Evolutionary conservation across 2,113 vertebrate genomes (phyloP), one percentile per base, ranked within the genome.

Genomic region (Maccullochella peelii): DNA sequence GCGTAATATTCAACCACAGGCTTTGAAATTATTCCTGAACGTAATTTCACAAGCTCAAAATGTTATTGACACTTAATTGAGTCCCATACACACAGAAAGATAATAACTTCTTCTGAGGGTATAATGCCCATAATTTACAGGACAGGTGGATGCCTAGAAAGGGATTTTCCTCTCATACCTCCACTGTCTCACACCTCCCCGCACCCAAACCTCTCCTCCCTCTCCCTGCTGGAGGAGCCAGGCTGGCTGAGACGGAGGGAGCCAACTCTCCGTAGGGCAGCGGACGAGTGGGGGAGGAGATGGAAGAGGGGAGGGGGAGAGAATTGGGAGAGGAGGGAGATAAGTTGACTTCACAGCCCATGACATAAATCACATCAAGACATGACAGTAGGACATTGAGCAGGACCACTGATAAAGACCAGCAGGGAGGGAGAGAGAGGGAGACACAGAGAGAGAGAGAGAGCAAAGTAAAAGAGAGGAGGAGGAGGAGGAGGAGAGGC

Each of bases 301-400:
- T 55, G 58, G 87, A 57, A 76, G 59, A 74, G 66, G 90, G 62
- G 77, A 78, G 58, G 73, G 70, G 90, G 73, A 92, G 94, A 93
- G 67, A 50, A 85, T 11, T 69, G 57, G 70, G 79, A 80, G 79
- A 79, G 86, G 79, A 76, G 91, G 92, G 93, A 96, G 97, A 97
- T 97, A 97, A 97, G 96, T 96, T 92, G 93, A 96, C 96, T 95
- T 96, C 95, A 94, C 95, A 95, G 94, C 94, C 95, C 73, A 88
- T 94, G 96, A 96, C 97, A 97, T 97, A 96, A 97, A 97, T 97
- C 96, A 97, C 96, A 96, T 90, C 88, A 94, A 95, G 95, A 97
- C 96, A 96, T 97, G 97, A 97, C 96, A 96, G 95, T 92, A 94
- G 96, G 96, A 98, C 96, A 96, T 93, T 97, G 96, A 97, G 95